These are phyloP conservation scores for Rhagologus leucostigma DNA, from an alignment of 2,113 vertebrate genomes.

Conservation along the genomic window DNA sequence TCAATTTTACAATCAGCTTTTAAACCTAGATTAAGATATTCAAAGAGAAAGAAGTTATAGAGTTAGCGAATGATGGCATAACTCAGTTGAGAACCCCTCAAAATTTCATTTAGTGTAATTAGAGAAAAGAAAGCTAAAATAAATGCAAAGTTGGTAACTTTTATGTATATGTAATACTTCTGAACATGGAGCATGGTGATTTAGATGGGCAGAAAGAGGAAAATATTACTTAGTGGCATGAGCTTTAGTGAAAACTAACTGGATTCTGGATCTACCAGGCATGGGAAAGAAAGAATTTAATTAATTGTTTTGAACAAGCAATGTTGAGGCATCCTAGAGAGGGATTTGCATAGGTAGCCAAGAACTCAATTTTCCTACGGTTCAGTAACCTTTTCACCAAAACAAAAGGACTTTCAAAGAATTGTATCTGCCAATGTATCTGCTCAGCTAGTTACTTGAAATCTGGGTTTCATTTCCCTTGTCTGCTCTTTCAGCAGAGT, in stretches of 20 bases:
- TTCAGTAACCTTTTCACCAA: background rate
- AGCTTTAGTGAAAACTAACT: background rate
- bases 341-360: background rate
- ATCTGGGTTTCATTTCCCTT: background rate
- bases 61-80: background rate
- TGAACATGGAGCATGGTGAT: background rate
- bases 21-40: background rate
- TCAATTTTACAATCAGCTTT: background rate
- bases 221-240: background rate
- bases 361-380: background rate
- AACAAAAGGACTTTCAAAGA: background rate
- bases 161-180: background rate
- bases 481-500: background rate
- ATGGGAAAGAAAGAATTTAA: background rate
- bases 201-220: background rate
- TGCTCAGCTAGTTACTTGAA: background rate
- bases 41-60: background rate
- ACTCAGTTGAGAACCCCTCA: background rate
- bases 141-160: background rate
- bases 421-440: background rate
- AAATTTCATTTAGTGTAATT: background rate
- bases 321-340: background rate
- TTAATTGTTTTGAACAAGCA: background rate
- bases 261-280: background rate
- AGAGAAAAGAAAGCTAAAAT: background rate